A percentile compares a stretch with the other conserved stretches of the same genome.
These are phyloP conservation scores for Rattus norvegicus DNA, from an alignment of 2,113 vertebrate genomes.

Conservation along the genomic window DNA sequence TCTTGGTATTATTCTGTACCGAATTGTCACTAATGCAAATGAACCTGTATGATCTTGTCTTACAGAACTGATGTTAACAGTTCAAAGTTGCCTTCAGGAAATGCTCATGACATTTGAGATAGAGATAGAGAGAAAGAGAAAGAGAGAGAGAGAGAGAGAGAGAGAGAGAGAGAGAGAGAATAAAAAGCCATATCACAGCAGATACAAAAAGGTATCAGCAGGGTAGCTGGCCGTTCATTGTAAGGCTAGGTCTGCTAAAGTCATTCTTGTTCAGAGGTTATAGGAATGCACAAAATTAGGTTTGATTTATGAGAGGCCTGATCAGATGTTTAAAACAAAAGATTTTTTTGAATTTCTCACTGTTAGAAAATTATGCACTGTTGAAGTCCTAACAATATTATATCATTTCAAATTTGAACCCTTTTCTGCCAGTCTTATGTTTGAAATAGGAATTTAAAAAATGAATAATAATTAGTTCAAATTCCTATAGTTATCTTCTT, in stretches of 20 bases:
- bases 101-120: background rate
- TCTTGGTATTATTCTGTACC: background rate
- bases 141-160: no score
- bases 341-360: background rate
- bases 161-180: no score
- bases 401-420: background rate
- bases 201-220: background rate
- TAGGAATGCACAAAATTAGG: background rate
- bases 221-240: background rate
- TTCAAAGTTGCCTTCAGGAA: background rate
- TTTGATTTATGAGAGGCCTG: background rate
- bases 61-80: background rate
- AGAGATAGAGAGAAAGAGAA: no score
- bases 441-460: background rate
- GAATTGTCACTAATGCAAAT: background rate
- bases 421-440: background rate
- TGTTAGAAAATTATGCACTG: background rate
- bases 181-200: background rate
- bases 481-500: background rate
- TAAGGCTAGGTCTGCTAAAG: background rate
- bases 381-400: background rate
- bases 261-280: background rate
- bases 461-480: background rate
- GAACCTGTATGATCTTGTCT: background rate
- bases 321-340: constrained; percentile 1